Conservation (phyloP, 2,113 vertebrate genomes). For the Grammomys surdaster region DNA sequence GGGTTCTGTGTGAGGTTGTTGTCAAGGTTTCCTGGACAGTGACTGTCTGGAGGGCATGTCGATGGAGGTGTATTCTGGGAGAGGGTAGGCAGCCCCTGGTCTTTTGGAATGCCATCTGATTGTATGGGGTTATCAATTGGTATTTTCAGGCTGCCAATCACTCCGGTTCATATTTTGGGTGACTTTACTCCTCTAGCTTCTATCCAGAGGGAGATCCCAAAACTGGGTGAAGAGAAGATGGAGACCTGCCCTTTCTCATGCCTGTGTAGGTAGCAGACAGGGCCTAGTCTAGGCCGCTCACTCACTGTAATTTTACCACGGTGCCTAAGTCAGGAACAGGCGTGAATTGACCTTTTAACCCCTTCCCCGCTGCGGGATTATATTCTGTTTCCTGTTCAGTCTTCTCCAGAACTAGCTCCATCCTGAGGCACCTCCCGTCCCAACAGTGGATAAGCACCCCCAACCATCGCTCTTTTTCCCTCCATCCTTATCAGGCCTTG, state of each 20-base stretch:
- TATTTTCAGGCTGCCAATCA: conserved; percentile 25
- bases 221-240: neutral
- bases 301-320: conserved; percentile 86
- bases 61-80: neutral
- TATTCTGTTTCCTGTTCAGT: conserved; percentile 89
- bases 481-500: neutral
- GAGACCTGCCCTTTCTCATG: conserved; percentile 15
- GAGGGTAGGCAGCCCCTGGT: neutral
- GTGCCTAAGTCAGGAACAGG: conserved; percentile 88
- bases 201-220: neutral
- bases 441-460: conserved; percentile 50
- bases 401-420: conserved; percentile 87
- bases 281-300: conserved; percentile 45
- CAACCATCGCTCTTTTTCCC: conserved; percentile 45
- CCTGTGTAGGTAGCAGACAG: conserved; percentile 53
- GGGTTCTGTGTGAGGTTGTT: conserved; percentile 51
- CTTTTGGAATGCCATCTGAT: conserved; percentile 19
- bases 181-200: neutral
- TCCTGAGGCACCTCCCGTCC: conserved; percentile 71
- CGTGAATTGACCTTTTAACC: conserved; percentile 91
- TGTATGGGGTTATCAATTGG: neutral
- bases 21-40: conserved; percentile 59
- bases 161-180: conserved; percentile 44
- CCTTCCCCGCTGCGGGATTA: conserved; percentile 89
- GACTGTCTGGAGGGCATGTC: neutral